phyloP scores from a whole-genome alignment of 2,797 vertebrate species.

The Mormyrops boulengeri region DNA sequence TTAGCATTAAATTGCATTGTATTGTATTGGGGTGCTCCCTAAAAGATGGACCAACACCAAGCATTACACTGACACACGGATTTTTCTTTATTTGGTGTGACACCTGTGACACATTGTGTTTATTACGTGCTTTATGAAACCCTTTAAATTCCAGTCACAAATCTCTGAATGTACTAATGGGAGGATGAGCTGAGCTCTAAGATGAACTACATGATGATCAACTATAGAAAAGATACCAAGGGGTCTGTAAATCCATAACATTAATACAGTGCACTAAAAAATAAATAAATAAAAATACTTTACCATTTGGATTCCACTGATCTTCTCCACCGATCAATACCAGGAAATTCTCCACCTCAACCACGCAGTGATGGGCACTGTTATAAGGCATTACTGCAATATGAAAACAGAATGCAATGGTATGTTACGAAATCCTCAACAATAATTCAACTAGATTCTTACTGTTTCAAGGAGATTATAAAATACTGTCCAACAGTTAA shows the following conservation, averaged over 20 bases:
- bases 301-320: conserved; percentile 98
- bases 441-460: not conserved
- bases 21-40: not conserved
- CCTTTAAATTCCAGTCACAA: not conserved
- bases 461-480: not conserved
- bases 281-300: not conserved
- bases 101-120: not conserved
- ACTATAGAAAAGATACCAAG: not conserved
- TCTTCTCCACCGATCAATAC: conserved; percentile 95
- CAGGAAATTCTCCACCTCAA: conserved; percentile 98
- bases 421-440: not conserved
- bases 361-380: conserved; percentile 98
- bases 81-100: not conserved
- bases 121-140: not conserved
- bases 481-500: not conserved
- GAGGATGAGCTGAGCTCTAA: not conserved
- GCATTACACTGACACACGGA: not conserved
- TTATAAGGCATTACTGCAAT: conserved; percentile 98
- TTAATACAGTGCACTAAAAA: not conserved
- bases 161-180: not conserved
- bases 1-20: not conserved
- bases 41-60: not conserved
- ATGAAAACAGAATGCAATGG: conserved; percentile 23
- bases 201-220: not conserved
- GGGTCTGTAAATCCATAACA: not conserved